phyloP scores from a whole-genome alignment of 1,140 invertebrate genomes.

The Himalopsyche phryganea region DNA sequence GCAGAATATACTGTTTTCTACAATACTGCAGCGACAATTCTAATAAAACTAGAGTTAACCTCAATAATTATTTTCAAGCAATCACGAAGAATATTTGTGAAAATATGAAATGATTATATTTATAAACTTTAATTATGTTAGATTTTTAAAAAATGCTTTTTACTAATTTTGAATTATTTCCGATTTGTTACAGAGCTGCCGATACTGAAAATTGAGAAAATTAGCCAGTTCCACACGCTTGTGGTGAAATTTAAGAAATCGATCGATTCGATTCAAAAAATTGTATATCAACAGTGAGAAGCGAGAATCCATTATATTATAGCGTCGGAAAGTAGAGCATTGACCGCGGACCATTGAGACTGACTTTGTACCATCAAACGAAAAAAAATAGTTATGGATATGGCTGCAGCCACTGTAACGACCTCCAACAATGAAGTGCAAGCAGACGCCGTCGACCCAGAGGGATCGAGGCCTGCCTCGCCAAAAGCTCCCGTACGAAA shows the following conservation, averaged over 20 bases:
- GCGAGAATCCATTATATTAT: not conserved
- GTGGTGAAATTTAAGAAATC: too few species aligned
- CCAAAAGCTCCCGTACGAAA: slow-evolving; percentile 14
- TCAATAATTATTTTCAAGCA: too few species aligned
- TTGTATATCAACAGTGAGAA: too few species aligned
- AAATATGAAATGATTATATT: too few species aligned
- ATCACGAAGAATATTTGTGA: too few species aligned
- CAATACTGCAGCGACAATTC: too few species aligned
- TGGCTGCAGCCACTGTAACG: slow-evolving; percentile 16
- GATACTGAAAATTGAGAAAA: too few species aligned
- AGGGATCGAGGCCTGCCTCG: not conserved
- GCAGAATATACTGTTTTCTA: too few species aligned
- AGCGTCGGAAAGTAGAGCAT: not conserved
- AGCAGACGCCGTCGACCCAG: slow-evolving; percentile 4
- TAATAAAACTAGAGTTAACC: too few species aligned
- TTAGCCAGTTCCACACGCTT: too few species aligned
- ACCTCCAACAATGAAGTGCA: slow-evolving; percentile 17
- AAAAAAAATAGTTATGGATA: slow-evolving; percentile 15
- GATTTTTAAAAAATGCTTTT: not conserved
- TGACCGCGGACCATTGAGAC: slow-evolving; percentile 30
- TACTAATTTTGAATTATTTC: not conserved
- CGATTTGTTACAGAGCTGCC: not conserved
- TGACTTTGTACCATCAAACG: slow-evolving; percentile 13
- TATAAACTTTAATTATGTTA: too few species aligned
- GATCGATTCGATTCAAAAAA: too few species aligned